Conservation (phyloP, 2,113 vertebrate species). For the Sminthopsis crassicaudata region DNA sequence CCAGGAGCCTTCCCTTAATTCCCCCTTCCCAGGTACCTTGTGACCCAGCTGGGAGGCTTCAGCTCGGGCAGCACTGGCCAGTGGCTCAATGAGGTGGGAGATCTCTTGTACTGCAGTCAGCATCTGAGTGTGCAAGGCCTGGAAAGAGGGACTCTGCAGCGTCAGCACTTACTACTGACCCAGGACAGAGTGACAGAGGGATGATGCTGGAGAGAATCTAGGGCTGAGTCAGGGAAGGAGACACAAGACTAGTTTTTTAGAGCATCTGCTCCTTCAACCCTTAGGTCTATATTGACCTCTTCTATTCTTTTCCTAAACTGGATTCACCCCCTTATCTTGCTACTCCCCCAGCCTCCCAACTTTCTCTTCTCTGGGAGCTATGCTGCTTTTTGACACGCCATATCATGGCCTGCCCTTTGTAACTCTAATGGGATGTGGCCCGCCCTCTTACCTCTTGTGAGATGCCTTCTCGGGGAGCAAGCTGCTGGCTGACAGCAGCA, state of each 20-base stretch:
- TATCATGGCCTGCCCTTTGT: not conserved
- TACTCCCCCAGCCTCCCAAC: not conserved
- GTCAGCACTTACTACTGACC: not conserved
- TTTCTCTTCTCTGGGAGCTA: not conserved
- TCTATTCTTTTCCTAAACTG: not conserved
- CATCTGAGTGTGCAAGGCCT: constrained; percentile 98
- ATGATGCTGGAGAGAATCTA: not conserved
- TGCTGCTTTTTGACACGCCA: not conserved
- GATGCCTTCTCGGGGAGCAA: constrained; percentile 94
- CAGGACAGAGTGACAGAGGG: not conserved
- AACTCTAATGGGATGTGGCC: fast-evolving
- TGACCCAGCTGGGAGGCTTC: constrained; percentile 97
- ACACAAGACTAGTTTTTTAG: not conserved
- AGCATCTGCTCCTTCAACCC: not conserved
- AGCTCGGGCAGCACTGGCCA: constrained; percentile 91
- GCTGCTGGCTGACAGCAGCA: constrained; percentile 96
- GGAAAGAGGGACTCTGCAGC: constrained; percentile 34
- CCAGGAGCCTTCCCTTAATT: not conserved
- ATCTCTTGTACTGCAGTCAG: constrained; percentile 97
- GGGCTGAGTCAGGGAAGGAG: not conserved
- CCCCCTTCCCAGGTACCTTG: constrained; percentile 88
- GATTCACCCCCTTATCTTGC: not conserved
- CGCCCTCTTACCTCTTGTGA: constrained; percentile 92
- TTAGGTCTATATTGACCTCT: not conserved
- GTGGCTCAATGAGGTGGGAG: constrained; percentile 94